Percentiles rank a stretch among this genome's conserved stretches.
Evolutionary conservation across 2,113 vertebrate species (phyloP).

Genomic region (Chlamydotis undulata): DNA sequence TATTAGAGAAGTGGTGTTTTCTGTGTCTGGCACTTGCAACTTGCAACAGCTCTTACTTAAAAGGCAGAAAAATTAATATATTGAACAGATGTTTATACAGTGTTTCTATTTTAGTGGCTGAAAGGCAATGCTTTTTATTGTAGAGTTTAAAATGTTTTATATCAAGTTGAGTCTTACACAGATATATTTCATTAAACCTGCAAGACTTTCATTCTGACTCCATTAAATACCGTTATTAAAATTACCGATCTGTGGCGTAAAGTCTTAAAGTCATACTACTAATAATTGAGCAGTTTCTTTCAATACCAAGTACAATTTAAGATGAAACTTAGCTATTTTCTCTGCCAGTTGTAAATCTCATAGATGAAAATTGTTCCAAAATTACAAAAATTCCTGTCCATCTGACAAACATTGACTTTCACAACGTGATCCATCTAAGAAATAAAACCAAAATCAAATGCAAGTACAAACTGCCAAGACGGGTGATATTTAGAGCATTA

Average conservation of each 20-base stretch:
- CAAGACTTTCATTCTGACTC: constrained; percentile 52
- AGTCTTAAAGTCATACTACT: constrained; percentile 53
- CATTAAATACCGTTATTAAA: constrained; percentile 73
- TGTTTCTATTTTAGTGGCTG: constrained; percentile 9
- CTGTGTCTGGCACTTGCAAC: neutral
- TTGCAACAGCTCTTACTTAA: constrained; percentile 46
- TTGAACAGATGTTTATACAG: constrained; percentile 21
- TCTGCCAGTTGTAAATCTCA: constrained; percentile 23
- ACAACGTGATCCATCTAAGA: neutral
- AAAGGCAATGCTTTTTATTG: constrained; percentile 58
- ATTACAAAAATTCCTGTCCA: constrained; percentile 23
- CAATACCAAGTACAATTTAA: constrained; percentile 41
- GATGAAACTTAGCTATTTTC: constrained; percentile 18
- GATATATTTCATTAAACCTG: constrained; percentile 68
- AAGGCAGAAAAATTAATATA: constrained; percentile 44
- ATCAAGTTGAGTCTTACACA: constrained; percentile 47
- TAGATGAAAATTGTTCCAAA: constrained; percentile 17
- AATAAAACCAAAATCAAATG: neutral
- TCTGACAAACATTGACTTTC: neutral
- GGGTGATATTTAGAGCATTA: neutral
- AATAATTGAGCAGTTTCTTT: constrained; percentile 52
- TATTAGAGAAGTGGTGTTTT: neutral
- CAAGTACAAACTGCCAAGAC: neutral
- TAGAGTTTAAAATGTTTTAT: constrained; percentile 56
- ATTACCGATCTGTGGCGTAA: constrained; percentile 47